Base-by-base conservation (phyloP, 2,113 vertebrate species). In the Speoplatyrhinus poulsoni region DNA sequence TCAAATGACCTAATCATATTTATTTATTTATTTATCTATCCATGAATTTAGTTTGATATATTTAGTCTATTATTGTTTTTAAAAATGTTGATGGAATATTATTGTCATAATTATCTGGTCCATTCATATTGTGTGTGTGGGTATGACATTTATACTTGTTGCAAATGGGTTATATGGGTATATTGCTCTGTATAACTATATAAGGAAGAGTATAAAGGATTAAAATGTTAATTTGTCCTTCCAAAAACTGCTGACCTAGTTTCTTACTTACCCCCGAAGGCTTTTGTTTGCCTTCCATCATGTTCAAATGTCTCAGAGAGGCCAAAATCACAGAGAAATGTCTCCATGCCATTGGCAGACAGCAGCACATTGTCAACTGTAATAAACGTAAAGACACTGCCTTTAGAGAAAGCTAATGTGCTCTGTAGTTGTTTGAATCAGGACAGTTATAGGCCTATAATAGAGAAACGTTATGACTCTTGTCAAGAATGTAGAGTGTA, bases 341-440 rank as follows among this genome's bases (percentile, higher is more conserved):
- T 93, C 4, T 92, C 90, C 80, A 87, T 93, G 49, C 95, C 94
- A 13, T 96, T 93, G 0, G 90, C 91, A 11, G 96, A 98, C 84
- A 99, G 91, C 72, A 99, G 92, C 79, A 99, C 93, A 0, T 99
- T 99, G 88, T 99, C 98, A 69, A 93, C 98, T 99, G 92, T 49
- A 90, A 80, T 70, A 69, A 73, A 84, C 80, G 50, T 77, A 73
- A 60, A 11, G 48, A 90, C 46, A 47, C 12, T 54, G 53, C 68
- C 77, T 82, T 75, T 8, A 59, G 65, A 26, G 47, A 52, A 69
- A 82, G 56, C 61, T 78, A 75, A 70, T 72, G 76, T 82, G 82
- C 79, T 82, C 76, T 81, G 72, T 76, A 6, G 19, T 58, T 46
- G 68, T 67, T 81, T 53, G 8, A 53, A 33, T 33, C 15, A 60